Conservation (phyloP, 2,797 vertebrate genomes). For the Girardinus metallicus region DNA sequence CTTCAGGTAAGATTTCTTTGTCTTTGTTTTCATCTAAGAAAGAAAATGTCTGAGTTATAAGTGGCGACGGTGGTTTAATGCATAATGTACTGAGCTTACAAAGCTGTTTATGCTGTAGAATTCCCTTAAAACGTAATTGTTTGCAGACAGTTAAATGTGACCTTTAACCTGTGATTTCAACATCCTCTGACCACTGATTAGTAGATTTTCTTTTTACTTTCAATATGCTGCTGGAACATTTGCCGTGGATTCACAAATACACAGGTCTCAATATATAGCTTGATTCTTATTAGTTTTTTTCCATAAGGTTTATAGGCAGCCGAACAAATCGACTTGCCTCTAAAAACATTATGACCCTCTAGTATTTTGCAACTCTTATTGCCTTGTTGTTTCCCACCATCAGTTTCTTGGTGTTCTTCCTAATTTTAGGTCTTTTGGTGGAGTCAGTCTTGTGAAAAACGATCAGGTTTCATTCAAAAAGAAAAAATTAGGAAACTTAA, state of each 20-base stretch:
- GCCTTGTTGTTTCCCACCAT: background rate
- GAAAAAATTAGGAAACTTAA: background rate
- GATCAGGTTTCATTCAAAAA: background rate
- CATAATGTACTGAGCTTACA: background rate
- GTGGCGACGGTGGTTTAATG: background rate
- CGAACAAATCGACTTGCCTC: background rate
- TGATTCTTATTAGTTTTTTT: no score
- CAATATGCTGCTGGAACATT: background rate
- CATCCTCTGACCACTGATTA: background rate
- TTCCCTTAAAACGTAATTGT: background rate
- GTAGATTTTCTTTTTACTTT: background rate
- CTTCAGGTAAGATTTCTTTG: background rate
- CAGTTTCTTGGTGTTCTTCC: background rate
- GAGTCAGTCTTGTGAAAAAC: background rate
- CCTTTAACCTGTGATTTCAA: slow-evolving; percentile 9
- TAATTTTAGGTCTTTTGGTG: no score
- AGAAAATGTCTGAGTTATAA: background rate
- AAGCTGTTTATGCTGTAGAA: background rate
- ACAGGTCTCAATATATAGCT: background rate
- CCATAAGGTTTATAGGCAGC: background rate
- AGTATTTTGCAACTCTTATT: background rate
- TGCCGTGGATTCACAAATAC: background rate
- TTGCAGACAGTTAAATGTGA: background rate
- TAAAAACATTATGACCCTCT: background rate
- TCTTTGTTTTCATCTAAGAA: background rate